Percentiles rank a stretch among this genome's conserved stretches.
Conservation (phyloP, 2,113 vertebrate species). For the Argyrosomus japonicus region DNA sequence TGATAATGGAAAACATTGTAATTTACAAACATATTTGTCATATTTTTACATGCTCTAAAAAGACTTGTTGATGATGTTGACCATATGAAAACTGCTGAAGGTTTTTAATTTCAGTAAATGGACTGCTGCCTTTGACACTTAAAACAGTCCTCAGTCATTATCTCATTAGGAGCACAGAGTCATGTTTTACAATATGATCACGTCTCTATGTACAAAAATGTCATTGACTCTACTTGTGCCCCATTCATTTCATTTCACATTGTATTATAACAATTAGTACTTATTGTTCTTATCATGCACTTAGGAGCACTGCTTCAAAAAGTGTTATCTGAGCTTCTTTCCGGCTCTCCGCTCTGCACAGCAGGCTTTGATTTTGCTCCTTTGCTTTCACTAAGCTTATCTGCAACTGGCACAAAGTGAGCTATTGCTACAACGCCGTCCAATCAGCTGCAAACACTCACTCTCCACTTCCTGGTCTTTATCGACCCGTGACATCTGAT, state of each 20-base stretch:
- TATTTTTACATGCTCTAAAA: neutral
- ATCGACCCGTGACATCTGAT: slow-evolving; percentile 55
- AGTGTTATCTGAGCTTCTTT: slow-evolving; percentile 19
- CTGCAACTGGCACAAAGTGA: slow-evolving; percentile 55
- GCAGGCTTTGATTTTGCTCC: slow-evolving; percentile 50
- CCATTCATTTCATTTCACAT: slow-evolving; percentile 14
- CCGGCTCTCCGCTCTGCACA: slow-evolving; percentile 27
- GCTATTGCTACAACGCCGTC: slow-evolving; percentile 18
- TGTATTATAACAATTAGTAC: slow-evolving; percentile 18
- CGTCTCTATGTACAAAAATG: slow-evolving; percentile 5
- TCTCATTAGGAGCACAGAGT: slow-evolving; percentile 10
- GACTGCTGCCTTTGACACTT: slow-evolving; percentile 23
- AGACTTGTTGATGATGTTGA: neutral
- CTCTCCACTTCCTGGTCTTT: slow-evolving; percentile 62
- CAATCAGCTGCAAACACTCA: slow-evolving; percentile 49
- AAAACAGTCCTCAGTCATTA: slow-evolving; percentile 8
- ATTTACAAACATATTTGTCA: neutral
- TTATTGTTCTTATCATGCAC: slow-evolving; percentile 6
- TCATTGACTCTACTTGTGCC: neutral
- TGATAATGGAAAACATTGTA: neutral
- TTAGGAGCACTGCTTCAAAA: neutral
- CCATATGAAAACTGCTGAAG: slow-evolving; percentile 10
- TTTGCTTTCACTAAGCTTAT: slow-evolving; percentile 49
- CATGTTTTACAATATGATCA: slow-evolving; percentile 10
- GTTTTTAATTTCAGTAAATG: slow-evolving; percentile 36